These are phyloP conservation scores for Sinonovacula constricta DNA, from an alignment of 1,140 invertebrate species.

Conservation along the genomic window DNA sequence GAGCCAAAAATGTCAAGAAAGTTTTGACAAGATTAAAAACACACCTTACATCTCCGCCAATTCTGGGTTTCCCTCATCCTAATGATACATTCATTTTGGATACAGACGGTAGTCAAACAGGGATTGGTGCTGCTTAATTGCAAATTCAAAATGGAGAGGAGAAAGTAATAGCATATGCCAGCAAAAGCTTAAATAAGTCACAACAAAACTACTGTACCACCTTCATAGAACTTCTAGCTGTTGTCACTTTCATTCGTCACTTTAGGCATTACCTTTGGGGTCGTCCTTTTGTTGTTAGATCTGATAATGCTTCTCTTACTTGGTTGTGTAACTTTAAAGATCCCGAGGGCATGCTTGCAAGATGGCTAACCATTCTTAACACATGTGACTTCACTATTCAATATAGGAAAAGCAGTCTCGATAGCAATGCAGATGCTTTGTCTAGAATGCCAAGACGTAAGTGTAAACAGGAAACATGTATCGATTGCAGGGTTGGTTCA, in stretches of 20 bases:
- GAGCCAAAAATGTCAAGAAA: slow-evolving; percentile 19
- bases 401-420: not conserved
- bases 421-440: slow-evolving; percentile 6
- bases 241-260: not conserved
- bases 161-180: slow-evolving; percentile 22
- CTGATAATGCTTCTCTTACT: not conserved
- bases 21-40: slow-evolving; percentile 33
- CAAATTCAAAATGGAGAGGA: slow-evolving; percentile 1
- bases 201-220: slow-evolving; percentile 23
- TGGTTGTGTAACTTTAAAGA: slow-evolving; percentile 5
- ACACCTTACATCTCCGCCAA: not conserved
- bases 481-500: no score
- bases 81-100: slow-evolving; percentile 1
- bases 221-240: slow-evolving; percentile 3
- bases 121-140: not conserved
- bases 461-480: no score
- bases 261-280: slow-evolving; percentile 18
- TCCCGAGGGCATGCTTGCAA: slow-evolving; percentile 3
- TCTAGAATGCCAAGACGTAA: not conserved
- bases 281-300: slow-evolving; percentile 1
- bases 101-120: slow-evolving; percentile 14
- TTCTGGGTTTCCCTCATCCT: slow-evolving; percentile 11
- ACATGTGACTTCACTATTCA: not conserved
- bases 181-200: slow-evolving; percentile 3
- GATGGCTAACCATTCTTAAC: not conserved